Evolutionary conservation across 53 echinoderm and acorn worm species (phyloP), one percentile per base, ranked within the genome.

Genomic region (Arbacia lixula): DNA sequence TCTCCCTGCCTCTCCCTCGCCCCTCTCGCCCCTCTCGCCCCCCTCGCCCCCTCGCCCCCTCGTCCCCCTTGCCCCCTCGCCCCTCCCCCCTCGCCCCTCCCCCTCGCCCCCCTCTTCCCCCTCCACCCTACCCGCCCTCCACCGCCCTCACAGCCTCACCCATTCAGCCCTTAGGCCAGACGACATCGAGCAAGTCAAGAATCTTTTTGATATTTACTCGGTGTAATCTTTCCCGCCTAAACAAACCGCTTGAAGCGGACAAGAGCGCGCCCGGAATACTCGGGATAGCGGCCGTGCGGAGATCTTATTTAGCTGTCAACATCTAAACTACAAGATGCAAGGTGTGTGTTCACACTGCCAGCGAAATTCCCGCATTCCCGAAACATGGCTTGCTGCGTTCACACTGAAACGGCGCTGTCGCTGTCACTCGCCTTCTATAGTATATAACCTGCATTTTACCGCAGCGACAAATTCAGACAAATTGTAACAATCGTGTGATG

Each of bases 221-320:
- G 57, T 77, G 77, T 77, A 77, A 77, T 77, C 77, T 58, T 77
- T 77, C 77, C 57, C 77, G 77, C 60, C 77, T 57, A 77, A 58
- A 77, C 58, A 77, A 77, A 77, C 77, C 36, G 40, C 77, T 58
- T 26, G 40, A 16, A 58, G 58, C 77, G 56, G 14, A 12, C 4
- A 33, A 21, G 77, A 58, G 77, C 57, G 40, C 77, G 77, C 39
- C 41, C 12, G 77, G 9, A 60, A 74, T 74, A 53, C 74, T 34
- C 74, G 33, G 54, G 53, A 74, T 74, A 20, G 34, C 74, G 53
- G 50, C 33, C 53, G 74, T 74, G 21, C 54, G 33, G 27, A 53
- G 74, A 53, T 74, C 74, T 30, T 74, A 74, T 74, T 74, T 53
- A 74, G 9, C 54, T 74, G 52, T 74, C 74, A 74, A 74, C n/a